Evolutionary conservation across 1,140 invertebrate species (phyloP).

Genomic region (Laupala kohalensis): DNA sequence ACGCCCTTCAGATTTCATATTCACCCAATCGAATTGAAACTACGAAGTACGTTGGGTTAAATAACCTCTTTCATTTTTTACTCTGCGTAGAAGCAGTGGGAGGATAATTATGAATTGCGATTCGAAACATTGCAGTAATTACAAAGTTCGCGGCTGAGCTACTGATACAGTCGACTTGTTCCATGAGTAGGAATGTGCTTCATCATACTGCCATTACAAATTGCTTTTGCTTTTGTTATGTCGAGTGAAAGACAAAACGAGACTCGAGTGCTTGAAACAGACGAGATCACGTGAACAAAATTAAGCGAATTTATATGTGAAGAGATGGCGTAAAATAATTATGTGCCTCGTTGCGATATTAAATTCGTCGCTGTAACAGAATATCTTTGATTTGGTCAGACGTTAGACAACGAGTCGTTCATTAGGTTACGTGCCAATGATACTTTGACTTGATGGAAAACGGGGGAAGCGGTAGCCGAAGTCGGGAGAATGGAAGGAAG

Average conservation of each 20-base stretch:
- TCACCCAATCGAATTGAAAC: too few species aligned
- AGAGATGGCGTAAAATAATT: background rate
- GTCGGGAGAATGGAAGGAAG: background rate
- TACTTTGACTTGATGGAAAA: background rate
- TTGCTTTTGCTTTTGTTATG: background rate
- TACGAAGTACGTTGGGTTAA: too few species aligned
- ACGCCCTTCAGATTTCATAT: too few species aligned
- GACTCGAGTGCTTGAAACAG: background rate
- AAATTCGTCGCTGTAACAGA: background rate
- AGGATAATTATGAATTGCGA: too few species aligned
- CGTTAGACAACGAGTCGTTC: background rate
- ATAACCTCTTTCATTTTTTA: too few species aligned
- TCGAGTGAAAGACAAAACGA: background rate
- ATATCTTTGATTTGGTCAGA: background rate
- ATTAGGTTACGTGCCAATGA: constrained; percentile 4
- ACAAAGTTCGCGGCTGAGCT: too few species aligned
- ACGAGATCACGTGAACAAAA: background rate
- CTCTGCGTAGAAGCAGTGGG: too few species aligned
- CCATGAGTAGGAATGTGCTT: too few species aligned
- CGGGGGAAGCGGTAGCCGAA: background rate
- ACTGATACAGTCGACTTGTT: too few species aligned
- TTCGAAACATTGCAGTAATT: too few species aligned
- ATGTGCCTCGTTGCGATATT: background rate
- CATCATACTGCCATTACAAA: background rate
- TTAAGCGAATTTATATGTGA: background rate